phyloP scores from a whole-genome alignment of 1,140 invertebrate genomes.

The Cydia amplana region DNA sequence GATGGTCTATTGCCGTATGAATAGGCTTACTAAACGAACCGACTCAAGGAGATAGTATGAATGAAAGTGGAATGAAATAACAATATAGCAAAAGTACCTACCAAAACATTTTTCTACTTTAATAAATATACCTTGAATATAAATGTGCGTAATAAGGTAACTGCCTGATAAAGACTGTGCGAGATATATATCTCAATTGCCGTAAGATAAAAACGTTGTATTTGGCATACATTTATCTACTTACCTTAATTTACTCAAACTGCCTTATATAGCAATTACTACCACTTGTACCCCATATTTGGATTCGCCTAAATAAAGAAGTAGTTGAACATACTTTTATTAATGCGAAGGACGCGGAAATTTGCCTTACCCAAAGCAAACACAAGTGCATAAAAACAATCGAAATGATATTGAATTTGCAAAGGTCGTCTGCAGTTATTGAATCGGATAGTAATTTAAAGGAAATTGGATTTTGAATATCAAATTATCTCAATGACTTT shows the following conservation, averaged over 20 bases:
- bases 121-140: neutral
- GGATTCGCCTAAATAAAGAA: slow-evolving; percentile 11
- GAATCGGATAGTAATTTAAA: neutral
- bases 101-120: neutral
- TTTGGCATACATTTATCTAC: neutral
- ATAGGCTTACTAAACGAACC: neutral
- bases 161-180: neutral
- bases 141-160: neutral
- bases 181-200: neutral
- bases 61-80: too few species aligned
- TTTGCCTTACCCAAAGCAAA: slow-evolving; percentile 13
- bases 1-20: neutral
- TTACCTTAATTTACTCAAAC: neutral
- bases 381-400: slow-evolving; percentile 30
- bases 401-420: neutral
- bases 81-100: neutral
- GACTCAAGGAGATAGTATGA: neutral
- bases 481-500: neutral
- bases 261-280: neutral
- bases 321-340: slow-evolving; percentile 13
- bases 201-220: neutral
- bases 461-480: neutral
- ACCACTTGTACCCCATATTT: slow-evolving; percentile 13
- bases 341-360: slow-evolving; percentile 10
- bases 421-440: slow-evolving; percentile 16